Percentiles rank a stretch among this genome's conserved stretches.
These are phyloP conservation scores for rat (Rattus norvegicus) DNA, from an alignment of 2,113 vertebrate genomes.

Conservation along the genomic window DNA sequence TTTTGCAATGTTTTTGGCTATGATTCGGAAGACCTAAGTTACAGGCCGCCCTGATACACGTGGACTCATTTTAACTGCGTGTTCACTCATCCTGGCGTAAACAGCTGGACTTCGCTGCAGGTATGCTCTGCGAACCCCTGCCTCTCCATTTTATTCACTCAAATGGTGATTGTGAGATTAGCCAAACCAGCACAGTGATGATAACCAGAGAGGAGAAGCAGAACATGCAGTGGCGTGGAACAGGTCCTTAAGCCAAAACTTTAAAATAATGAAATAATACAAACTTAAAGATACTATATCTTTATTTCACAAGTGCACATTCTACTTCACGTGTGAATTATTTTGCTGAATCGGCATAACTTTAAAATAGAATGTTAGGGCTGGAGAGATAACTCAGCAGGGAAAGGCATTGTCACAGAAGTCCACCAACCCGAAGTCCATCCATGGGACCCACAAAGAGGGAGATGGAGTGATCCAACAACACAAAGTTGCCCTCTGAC, in stretches of 20 bases:
- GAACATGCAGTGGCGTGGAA: neutral
- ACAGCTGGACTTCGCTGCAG: neutral
- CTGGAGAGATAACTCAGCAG: neutral
- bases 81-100: neutral
- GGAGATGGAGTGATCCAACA: neutral
- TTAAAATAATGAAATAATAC: neutral
- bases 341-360: neutral
- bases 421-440: too few species aligned
- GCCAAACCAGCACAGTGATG: neutral
- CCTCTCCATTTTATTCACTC: neutral
- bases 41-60: neutral
- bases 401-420: neutral
- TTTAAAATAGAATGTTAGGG: neutral
- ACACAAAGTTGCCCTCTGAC: neutral
- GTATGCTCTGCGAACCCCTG: neutral
- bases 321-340: neutral
- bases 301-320: slow-evolving; percentile 21
- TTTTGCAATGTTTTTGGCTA: neutral
- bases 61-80: neutral
- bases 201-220: neutral
- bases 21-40: neutral
- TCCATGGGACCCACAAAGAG: neutral
- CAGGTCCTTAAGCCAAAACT: neutral
- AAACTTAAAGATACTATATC: neutral
- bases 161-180: neutral